Percentiles rank a stretch among this genome's conserved stretches.
Evolutionary conservation across 2,888 invertebrate species (phyloP).

Genomic region (Phortica okadai): DNA sequence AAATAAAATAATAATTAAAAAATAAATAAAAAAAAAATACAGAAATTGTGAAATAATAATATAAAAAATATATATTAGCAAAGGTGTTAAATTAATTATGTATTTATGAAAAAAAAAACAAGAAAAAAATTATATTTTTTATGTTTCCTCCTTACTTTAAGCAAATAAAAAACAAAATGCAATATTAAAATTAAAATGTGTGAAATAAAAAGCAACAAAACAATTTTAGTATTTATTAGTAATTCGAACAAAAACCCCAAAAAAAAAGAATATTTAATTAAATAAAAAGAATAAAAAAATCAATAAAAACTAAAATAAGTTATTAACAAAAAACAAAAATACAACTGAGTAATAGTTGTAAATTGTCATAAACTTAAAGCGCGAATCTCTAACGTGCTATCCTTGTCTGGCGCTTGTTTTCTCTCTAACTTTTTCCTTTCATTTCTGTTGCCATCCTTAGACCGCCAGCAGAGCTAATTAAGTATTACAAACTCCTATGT

Average conservation of each 20-base stretch:
- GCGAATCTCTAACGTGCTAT: no score
- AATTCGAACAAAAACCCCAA: not conserved
- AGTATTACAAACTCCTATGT: no score
- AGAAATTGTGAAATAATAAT: not conserved
- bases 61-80: no score
- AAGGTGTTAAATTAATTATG: not conserved
- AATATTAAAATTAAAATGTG: constrained; percentile 9
- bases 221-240: not conserved
- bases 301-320: no score
- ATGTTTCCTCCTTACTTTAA: not conserved
- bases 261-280: not conserved
- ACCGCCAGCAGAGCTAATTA: no score
- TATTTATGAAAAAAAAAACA: not conserved
- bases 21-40: not conserved
- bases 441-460: not conserved
- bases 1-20: not conserved
- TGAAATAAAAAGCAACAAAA: not conserved
- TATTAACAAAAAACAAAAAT: no score
- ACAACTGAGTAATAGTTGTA: no score
- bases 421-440: not conserved
- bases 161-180: not conserved
- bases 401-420: no score
- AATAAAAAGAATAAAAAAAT: no score
- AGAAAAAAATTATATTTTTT: not conserved
- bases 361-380: no score